Conservation (phyloP, 2,888 invertebrate species). For the Diachrysia chrysitis region DNA sequence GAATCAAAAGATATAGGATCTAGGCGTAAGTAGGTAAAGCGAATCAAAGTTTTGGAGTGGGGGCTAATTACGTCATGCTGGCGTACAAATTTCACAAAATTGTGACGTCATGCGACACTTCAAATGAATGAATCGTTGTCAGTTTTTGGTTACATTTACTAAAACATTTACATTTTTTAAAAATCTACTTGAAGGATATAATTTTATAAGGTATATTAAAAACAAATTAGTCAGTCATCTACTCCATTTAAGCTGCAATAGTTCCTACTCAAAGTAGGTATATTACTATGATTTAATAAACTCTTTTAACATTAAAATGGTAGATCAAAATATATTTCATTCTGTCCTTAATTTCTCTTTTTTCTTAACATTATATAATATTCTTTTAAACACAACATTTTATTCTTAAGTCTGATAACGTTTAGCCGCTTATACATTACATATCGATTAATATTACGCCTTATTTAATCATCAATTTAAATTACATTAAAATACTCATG, state of each 20-base stretch:
- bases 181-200: no score
- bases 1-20: no score
- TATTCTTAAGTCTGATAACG: constrained; percentile 33
- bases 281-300: constrained; percentile 27
- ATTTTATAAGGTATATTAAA: no score
- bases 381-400: neutral
- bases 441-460: constrained; percentile 26
- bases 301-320: constrained; percentile 37
- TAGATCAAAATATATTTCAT: constrained; percentile 23
- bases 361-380: constrained; percentile 6
- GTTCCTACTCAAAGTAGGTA: constrained; percentile 39
- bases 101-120: no score
- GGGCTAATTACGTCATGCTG: no score
- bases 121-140: no score
- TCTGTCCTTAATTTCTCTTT: constrained; percentile 23
- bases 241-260: constrained; percentile 36
- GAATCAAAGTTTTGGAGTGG: no score
- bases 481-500: constrained; percentile 53
- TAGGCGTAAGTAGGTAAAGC: no score
- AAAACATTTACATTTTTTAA: no score
- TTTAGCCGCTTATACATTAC: constrained; percentile 43
- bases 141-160: no score
- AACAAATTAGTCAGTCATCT: no score
- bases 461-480: constrained; percentile 42
- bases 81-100: no score